A percentile compares a stretch with the other conserved stretches of the same genome.
These are phyloP conservation scores for Vicugna pacos DNA, from an alignment of 2,113 vertebrate genomes.

Conservation along the genomic window DNA sequence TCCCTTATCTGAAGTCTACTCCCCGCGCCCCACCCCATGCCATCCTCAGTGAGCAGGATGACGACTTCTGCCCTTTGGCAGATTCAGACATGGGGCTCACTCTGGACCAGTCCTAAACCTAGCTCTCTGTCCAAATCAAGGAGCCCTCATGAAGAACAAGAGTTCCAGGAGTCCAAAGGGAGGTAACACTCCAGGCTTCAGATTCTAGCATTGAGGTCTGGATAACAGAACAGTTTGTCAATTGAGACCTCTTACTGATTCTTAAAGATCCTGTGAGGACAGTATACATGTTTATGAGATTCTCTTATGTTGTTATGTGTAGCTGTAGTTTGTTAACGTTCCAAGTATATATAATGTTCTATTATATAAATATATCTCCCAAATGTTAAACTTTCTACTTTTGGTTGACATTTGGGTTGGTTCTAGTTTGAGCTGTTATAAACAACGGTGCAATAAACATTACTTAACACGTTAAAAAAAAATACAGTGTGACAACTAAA, in stretches of 20 bases:
- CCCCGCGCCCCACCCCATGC: background rate
- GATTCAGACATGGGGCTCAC: background rate
- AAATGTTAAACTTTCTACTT: conserved; percentile 44
- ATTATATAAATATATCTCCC: background rate
- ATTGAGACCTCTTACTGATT: background rate
- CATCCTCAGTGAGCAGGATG: background rate
- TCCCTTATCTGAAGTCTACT: background rate
- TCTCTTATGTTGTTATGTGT: background rate
- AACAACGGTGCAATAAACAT: background rate
- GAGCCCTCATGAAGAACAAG: background rate
- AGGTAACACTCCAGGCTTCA: background rate
- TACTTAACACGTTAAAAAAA: conserved; percentile 20
- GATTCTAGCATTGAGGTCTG: background rate
- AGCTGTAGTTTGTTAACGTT: background rate
- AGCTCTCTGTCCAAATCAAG: background rate
- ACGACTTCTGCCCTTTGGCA: background rate
- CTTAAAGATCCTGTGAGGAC: background rate
- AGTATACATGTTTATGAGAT: background rate
- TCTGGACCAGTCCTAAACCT: background rate
- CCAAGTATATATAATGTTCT: background rate
- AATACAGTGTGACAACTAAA: background rate
- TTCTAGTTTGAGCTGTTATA: background rate
- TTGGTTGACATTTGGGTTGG: background rate
- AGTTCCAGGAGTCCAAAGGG: background rate
- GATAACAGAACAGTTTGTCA: background rate